Evolutionary conservation across 1,140 invertebrate genomes (phyloP).

Genomic region (Lethrus apterus): DNA sequence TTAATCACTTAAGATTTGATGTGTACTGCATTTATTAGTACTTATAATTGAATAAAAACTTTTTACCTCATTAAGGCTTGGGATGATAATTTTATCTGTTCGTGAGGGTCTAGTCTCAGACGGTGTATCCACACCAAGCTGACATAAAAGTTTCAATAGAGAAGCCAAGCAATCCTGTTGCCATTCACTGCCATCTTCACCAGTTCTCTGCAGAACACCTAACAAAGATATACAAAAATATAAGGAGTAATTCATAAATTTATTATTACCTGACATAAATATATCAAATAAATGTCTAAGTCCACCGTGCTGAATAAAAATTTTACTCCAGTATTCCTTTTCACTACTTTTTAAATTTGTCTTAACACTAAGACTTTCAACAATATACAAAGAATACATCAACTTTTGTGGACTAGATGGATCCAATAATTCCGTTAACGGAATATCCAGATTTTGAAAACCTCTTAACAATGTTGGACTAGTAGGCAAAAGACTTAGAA

Average conservation of each 20-base stretch:
- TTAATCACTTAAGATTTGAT: too few relatives aligned
- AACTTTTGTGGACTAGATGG: conserved; percentile 85
- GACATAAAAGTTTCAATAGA: conserved; percentile 74
- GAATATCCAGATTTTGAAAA: conserved; percentile 63
- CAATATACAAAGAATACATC: conserved; percentile 91
- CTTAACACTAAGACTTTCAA: conserved; percentile 62
- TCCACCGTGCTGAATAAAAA: conserved; percentile 82
- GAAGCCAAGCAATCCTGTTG: conserved; percentile 88
- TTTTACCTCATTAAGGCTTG: conserved; percentile 32
- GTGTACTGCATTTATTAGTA: too few relatives aligned
- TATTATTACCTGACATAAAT: conserved; percentile 69
- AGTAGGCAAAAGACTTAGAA: conserved; percentile 83
- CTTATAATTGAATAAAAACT: too few relatives aligned
- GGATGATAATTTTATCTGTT: conserved; percentile 36
- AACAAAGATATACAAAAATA: conserved; percentile 1
- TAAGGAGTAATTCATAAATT: background rate
- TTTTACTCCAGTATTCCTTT: conserved; percentile 55
- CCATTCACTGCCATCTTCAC: conserved; percentile 78
- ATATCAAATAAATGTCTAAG: conserved; percentile 83
- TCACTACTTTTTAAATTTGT: conserved; percentile 32
- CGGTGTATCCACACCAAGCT: conserved; percentile 66
- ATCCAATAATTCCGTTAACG: conserved; percentile 69
- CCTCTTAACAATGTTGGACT: conserved; percentile 76
- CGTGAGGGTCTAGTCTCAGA: conserved; percentile 37
- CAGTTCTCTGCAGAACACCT: conserved; percentile 58